Conservation (phyloP, 2,113 vertebrate species). For the Labeo catla region DNA sequence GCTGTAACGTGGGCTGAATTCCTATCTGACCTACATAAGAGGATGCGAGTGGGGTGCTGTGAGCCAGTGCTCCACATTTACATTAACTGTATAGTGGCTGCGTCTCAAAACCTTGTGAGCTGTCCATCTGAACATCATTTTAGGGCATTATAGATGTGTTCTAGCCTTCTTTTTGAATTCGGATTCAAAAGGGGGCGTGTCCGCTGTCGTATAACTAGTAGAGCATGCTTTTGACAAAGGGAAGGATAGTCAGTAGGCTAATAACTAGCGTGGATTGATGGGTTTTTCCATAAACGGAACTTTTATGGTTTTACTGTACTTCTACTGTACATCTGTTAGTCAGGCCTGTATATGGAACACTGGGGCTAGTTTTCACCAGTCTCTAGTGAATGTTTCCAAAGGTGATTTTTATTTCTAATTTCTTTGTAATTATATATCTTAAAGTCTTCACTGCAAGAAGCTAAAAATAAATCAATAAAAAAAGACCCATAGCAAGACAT, state of each 20-base stretch:
- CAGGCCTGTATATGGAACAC: background rate
- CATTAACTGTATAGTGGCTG: background rate
- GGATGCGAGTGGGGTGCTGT: constrained; percentile 30
- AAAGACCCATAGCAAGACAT: background rate
- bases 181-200: constrained; percentile 32
- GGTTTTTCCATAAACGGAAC: background rate
- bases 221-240: constrained; percentile 4
- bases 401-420: background rate
- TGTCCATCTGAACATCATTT: background rate
- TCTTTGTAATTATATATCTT: background rate
- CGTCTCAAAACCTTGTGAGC: background rate
- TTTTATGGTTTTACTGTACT: no score
- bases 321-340: no score
- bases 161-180: background rate
- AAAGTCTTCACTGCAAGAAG: background rate
- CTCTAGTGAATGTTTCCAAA: background rate
- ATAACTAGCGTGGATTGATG: background rate
- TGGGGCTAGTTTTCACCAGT: background rate
- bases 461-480: no score
- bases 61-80: constrained; percentile 30
- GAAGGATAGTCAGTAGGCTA: background rate
- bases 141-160: background rate
- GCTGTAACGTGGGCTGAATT: background rate
- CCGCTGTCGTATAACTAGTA: background rate
- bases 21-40: constrained; percentile 35